These are phyloP conservation scores for Helleia helle DNA, from an alignment of 2,888 invertebrate genomes.

Conservation along the genomic window DNA sequence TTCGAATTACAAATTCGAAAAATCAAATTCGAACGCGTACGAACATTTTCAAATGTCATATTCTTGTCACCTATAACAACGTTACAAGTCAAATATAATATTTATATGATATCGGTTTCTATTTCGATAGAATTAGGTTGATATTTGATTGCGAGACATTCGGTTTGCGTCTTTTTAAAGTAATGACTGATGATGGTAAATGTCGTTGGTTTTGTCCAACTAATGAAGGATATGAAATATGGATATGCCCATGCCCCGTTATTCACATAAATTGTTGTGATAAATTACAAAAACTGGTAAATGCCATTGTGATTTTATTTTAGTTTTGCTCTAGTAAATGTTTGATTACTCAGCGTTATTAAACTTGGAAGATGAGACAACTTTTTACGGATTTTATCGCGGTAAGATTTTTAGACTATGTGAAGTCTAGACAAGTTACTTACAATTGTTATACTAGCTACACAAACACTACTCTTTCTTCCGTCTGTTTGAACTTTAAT, in stretches of 20 bases:
- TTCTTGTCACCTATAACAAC: constrained; percentile 44
- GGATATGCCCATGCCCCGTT: constrained; percentile 25
- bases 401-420: no score
- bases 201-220: constrained; percentile 64
- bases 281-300: constrained; percentile 3
- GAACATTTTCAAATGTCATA: constrained; percentile 57
- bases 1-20: constrained; percentile 35
- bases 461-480: no score
- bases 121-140: rapidly evolving
- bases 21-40: constrained; percentile 39
- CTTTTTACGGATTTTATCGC: no score
- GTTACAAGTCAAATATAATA: background rate
- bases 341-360: no score
- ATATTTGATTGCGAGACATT: constrained; percentile 10
- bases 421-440: no score
- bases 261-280: constrained; percentile 12
- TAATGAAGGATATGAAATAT: constrained; percentile 48
- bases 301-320: no score
- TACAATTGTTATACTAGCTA: no score
- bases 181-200: constrained; percentile 37
- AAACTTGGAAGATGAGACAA: no score
- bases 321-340: no score
- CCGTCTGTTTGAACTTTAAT: no score
- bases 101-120: constrained; percentile 20
- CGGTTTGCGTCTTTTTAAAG: constrained; percentile 26